Evolutionary conservation across 2,797 vertebrate genomes (phyloP).

Genomic region (Thalassophryne amazonica): DNA sequence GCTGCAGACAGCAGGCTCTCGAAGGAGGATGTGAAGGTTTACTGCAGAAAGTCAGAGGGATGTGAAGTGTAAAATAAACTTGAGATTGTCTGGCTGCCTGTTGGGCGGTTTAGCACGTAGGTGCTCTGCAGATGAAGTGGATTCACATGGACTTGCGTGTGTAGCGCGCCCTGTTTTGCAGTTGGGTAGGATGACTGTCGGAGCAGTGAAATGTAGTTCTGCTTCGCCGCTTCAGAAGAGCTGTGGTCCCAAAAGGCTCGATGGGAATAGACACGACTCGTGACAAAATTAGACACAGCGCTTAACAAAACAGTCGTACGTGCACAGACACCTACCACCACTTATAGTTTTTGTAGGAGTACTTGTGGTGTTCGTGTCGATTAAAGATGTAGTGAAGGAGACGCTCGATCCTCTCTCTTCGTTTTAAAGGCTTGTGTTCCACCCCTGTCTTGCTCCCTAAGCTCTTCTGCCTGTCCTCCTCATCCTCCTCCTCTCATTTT

Average conservation of each 20-base stretch:
- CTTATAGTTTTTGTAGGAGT: slow-evolving; percentile 34
- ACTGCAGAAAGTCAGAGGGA: slow-evolving; percentile 36
- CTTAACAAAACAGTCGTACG: slow-evolving; percentile 22
- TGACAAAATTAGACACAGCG: slow-evolving; percentile 53
- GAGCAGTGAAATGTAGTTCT: slow-evolving; percentile 45
- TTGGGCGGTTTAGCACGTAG: slow-evolving; percentile 56
- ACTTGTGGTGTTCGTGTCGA: slow-evolving; percentile 2
- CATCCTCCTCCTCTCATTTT: not conserved
- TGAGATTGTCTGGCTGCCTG: slow-evolving; percentile 28
- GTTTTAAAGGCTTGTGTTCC: slow-evolving; percentile 1
- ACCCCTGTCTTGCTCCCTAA: not conserved
- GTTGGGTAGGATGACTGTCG: slow-evolving; percentile 40
- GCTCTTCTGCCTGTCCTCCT: not conserved
- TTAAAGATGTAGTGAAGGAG: slow-evolving; percentile 13
- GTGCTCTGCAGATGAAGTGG: slow-evolving; percentile 61
- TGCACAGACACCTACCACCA: slow-evolving; percentile 13
- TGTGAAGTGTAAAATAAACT: slow-evolving; percentile 53
- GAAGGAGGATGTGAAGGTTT: slow-evolving; percentile 42
- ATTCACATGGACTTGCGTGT: slow-evolving; percentile 61
- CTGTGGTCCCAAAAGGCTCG: slow-evolving; percentile 40
- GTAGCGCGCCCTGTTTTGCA: slow-evolving; percentile 39
- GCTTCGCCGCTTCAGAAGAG: slow-evolving; percentile 37
- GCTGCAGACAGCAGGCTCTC: slow-evolving; percentile 11
- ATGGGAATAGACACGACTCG: slow-evolving; percentile 55
- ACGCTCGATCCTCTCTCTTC: not conserved